Percentiles rank a stretch among this genome's conserved stretches.
Evolutionary conservation across 2,888 invertebrate genomes (phyloP).

Genomic region (Pseudococcus longispinus): DNA sequence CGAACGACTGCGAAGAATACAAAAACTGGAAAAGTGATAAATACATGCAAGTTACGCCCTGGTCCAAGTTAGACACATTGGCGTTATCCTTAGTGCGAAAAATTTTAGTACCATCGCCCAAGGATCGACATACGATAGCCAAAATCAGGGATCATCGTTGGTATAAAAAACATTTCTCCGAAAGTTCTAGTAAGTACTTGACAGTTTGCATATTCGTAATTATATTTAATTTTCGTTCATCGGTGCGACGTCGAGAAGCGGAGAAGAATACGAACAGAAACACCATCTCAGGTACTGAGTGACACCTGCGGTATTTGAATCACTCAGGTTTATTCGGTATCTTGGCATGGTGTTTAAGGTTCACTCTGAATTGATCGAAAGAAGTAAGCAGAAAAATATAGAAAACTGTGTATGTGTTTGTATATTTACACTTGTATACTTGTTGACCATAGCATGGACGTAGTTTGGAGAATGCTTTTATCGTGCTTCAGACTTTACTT

Average conservation of each 20-base stretch:
- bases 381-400: background rate
- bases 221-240: background rate
- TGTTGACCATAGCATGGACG: slow-evolving; percentile 43
- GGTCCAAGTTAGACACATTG: slow-evolving; percentile 80
- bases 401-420: background rate
- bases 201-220: background rate
- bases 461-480: slow-evolving; percentile 37
- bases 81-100: slow-evolving; percentile 79
- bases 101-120: slow-evolving; percentile 74
- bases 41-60: slow-evolving; percentile 74
- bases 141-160: slow-evolving; percentile 80
- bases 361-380: background rate
- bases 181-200: slow-evolving; percentile 27
- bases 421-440: background rate
- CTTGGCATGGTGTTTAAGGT: slow-evolving; percentile 46
- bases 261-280: background rate
- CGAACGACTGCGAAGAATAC: slow-evolving; percentile 74
- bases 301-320: slow-evolving; percentile 51
- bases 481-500: slow-evolving; percentile 53
- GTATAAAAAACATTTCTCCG: slow-evolving; percentile 62
- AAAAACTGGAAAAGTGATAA: slow-evolving; percentile 73
- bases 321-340: slow-evolving; percentile 55
- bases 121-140: slow-evolving; percentile 71
- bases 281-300: slow-evolving; percentile 54
- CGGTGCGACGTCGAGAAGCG: background rate